Evolutionary conservation across 2,113 vertebrate genomes (phyloP), one percentile per base, ranked within the genome.

Genomic region (Paralichthys olivaceus): DNA sequence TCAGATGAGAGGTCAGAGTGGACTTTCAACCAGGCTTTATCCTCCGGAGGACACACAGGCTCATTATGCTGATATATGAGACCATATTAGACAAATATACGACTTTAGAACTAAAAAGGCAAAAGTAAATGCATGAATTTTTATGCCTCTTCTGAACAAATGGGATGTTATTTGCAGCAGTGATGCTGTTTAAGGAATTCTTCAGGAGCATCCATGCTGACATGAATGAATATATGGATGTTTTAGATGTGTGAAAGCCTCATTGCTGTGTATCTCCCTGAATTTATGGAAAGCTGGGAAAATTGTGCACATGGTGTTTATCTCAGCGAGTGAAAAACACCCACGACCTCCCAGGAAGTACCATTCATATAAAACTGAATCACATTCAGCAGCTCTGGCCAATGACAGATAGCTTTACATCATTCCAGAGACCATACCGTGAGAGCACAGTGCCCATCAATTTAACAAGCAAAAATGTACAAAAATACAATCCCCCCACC

Each of bases 381-480:
- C 86, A 79, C 90, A 84, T 85, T 91, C 79, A 83, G 60, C 12
- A 37, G 77, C 84, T 88, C 79, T 81, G 75, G 71, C 84, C 76
- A 85, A 55, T 89, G 90, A 91, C 88, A 86, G 90, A 90, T 91
- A 87, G 84, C 88, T 88, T 93, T 87, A 90, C 89, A 91, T 88
- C 83, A 80, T 78, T 84, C 83, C 81, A 65, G 66, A 60, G 84
- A 80, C 62, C 75, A 68, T 90, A 89, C 81, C 87, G 90, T 92
- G 90, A 93, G 91, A 92, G 79, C 88, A 74, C 79, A 64, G 82
- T 22, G 54, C 79, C 83, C 87, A 89, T 91, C 86, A 88, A 82
- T 88, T 89, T 87, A 91, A 90, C 89, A 90, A 89, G 89, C 75
- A 84, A 79, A 91, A 91, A 90, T 86, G 60, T 77, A 80, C 51